Conservation (phyloP, 1,140 invertebrate genomes). For the Microplitis mediator region DNA sequence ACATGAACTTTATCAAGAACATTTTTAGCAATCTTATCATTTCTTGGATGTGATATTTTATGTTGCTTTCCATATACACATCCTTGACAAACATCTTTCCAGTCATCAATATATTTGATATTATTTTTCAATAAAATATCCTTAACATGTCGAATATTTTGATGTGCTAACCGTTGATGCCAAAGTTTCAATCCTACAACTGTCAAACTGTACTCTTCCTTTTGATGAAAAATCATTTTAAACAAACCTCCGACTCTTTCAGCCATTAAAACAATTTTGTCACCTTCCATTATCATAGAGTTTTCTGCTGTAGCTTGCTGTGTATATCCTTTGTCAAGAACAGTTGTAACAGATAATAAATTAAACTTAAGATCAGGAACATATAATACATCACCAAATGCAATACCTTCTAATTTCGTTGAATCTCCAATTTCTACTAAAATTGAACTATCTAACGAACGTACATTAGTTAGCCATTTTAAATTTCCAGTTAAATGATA, state of each 20-base stretch:
- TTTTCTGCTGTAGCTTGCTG: conserved; percentile 19
- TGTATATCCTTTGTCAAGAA: conserved; percentile 29
- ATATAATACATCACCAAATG: conserved; percentile 24
- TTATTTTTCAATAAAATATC: conserved; percentile 28
- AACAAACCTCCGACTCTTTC: not conserved
- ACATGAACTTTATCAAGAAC: conserved; percentile 47
- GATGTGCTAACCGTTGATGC: conserved; percentile 36
- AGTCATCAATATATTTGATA: conserved; percentile 18
- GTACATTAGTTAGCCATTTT: conserved; percentile 27
- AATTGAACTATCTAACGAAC: not conserved
- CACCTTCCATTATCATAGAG: conserved; percentile 28
- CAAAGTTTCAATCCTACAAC: conserved; percentile 24
- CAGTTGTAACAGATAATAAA: conserved; percentile 34
- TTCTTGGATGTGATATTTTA: conserved; percentile 41
- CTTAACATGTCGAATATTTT: conserved; percentile 27
- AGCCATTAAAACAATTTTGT: conserved; percentile 10
- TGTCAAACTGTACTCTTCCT: conserved; percentile 5
- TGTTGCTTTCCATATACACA: conserved; percentile 31
- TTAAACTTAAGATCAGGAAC: conserved; percentile 28
- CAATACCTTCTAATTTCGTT: conserved; percentile 25
- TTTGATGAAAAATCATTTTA: not conserved
- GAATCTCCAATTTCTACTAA: conserved; percentile 31
- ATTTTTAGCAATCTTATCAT: conserved; percentile 35
- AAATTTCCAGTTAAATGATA: conserved; percentile 27
- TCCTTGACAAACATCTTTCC: conserved; percentile 20